Evolutionary conservation across 2,113 vertebrate genomes (phyloP).

Genomic region (Tautogolabrus adspersus): DNA sequence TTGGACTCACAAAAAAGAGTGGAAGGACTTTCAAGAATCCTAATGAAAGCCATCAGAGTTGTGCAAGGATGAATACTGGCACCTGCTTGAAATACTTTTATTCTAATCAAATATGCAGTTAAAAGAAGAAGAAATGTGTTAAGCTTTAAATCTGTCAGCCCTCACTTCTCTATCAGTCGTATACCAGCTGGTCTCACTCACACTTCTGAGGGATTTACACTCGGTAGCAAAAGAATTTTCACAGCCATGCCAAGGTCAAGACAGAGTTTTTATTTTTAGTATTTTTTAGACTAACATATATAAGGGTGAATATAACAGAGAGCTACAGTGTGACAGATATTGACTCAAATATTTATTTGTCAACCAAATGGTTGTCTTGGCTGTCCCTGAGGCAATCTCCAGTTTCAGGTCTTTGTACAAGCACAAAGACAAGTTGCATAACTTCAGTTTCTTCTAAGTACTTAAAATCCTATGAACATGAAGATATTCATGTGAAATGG

Average conservation of each 20-base stretch:
- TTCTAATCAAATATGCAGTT: constrained; percentile 34
- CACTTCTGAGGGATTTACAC: constrained; percentile 33
- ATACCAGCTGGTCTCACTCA: constrained; percentile 26
- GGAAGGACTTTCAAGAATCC: constrained; percentile 33
- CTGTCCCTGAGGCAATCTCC: background rate
- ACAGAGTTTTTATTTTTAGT: constrained; percentile 13
- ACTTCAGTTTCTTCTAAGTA: background rate
- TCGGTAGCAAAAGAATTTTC: constrained; percentile 23
- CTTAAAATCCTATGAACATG: background rate
- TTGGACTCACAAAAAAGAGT: background rate
- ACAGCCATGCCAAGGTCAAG: constrained; percentile 28
- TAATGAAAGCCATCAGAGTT: constrained; percentile 2
- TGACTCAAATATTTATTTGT: constrained; percentile 21
- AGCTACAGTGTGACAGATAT: constrained; percentile 16
- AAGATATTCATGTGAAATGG: background rate
- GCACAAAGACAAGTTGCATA: background rate
- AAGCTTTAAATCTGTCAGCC: constrained; percentile 42
- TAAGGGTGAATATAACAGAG: constrained; percentile 19
- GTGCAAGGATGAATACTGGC: background rate
- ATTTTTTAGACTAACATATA: background rate
- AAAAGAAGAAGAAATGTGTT: constrained; percentile 16
- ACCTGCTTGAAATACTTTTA: constrained; percentile 8
- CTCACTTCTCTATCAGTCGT: constrained; percentile 23
- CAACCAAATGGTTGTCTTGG: constrained; percentile 29
- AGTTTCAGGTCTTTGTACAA: constrained; percentile 1